Base-by-base conservation (phyloP, 2,797 vertebrate genomes). In the Sebastes alutus region DNA sequence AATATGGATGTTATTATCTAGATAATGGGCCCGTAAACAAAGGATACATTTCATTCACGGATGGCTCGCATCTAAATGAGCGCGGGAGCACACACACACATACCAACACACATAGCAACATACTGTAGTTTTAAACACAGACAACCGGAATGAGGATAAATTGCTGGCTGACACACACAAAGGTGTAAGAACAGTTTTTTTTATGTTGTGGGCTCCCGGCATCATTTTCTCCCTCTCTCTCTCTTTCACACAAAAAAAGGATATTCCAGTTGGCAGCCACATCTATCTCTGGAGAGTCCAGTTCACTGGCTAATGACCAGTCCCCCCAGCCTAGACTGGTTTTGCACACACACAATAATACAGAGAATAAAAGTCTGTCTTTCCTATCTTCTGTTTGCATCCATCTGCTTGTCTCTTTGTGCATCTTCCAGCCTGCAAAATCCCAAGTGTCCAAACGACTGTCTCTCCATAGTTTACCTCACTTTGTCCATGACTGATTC, bases 1-100 rank as follows among this genome's bases (percentile, higher is more conserved):
- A 93, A 94, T 92, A 92, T 91, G 89, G 91, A 93, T 86, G 84
- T 92, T 93, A 93, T 95, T 93, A 93, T 91, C 84, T 87, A 87
- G 89, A 93, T 93, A 95, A 94, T 93, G 89, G 90, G 78, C 78
- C 87, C 12, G 86, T 92, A 92, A 94, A 94, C 90, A 94, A 94
- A 92, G 83, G 89, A 92, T 91, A 91, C 89, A 92, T 93, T 93
- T 92, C 86, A 90, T 93, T 93, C 87, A 91, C 52, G 70, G 87
- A 81, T 88, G 85, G 83, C 63, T 90, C 49, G 1, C 62, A 88
- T 88, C 72, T 65, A 81, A 29, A 80, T 64, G 29, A 63, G 35
- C 18, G 46, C 18, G 46, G 8, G 38, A 7, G 42, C 65, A 38
- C 71, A 32, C 60, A 72, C 3, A 72, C 55, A 18, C 12, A 54